Base-by-base conservation (phyloP, 2,888 invertebrate species). In the Scaeva pyrastri region DNA sequence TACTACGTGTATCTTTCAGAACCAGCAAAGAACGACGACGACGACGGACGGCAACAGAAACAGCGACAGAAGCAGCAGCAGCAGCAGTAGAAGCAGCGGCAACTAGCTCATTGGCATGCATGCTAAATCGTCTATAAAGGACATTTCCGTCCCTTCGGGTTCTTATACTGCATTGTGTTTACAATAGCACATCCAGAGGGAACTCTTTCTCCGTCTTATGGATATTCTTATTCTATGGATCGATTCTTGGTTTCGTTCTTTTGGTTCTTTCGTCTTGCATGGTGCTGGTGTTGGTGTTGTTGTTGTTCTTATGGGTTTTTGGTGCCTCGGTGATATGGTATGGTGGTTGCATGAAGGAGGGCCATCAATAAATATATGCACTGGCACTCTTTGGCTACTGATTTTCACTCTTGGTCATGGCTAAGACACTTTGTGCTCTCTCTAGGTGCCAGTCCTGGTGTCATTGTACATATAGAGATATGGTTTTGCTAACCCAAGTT, bases 121-220 rank as follows among this genome's bases (percentile, higher is more conserved):
- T 86, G 86, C 82, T 86, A 86, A 86, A 86, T 82, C 77, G 86
- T 86, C 82, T 86, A 70, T 82, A 86, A 86, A 86, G 86, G 86
- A 86, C 86, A 86, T 86, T 86, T 86, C 86, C 86, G 86, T 86
- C 78, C 86, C 86, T 86, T 86, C 74, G 45, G 71, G 86, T 66
- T 36, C 12, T 64, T n/a, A n/a, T n/a, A 10, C 2, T 48, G 48
- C 45, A 39, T 50, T 74, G 31, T 52, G 45, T 66, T 16, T 52
- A 36, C 31, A 68, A 66, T 66, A 19, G 39, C 43, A 55, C 52
- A 50, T 21, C 31, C 4, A 68, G n/a, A 55, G 41, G 58, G 19
- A 68, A 64, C 45, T 72, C 66, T 60, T 68, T 52, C 39, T 64
- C 39, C 21, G 55, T 64, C 36, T 48, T 19, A 19, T 39, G 23